A percentile compares a stretch with the other conserved stretches of the same genome.
phyloP scores from a whole-genome alignment of 2,797 vertebrate species.

The Argyrosomus regius region DNA sequence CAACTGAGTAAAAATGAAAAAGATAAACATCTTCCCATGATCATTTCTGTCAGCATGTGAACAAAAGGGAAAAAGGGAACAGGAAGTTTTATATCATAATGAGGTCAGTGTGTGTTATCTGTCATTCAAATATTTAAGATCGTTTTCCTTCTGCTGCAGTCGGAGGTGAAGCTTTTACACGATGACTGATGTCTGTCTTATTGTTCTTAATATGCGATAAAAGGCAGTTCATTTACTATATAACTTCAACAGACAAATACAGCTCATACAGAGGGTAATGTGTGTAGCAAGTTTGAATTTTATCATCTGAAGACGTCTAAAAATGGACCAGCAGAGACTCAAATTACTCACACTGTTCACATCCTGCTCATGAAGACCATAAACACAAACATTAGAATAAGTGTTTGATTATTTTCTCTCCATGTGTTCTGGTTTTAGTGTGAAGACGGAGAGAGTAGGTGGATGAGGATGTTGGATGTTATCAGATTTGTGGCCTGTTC shows the following conservation, averaged over 20 bases:
- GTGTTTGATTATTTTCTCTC: too few species aligned
- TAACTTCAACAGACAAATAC: not conserved
- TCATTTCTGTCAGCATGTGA: not conserved
- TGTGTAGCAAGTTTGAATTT: not conserved
- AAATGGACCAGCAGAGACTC: not conserved
- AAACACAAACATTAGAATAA: too few species aligned
- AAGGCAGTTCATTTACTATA: not conserved
- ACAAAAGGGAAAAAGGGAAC: not conserved
- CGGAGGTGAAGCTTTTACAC: not conserved
- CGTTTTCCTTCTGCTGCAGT: slow-evolving; percentile 2
- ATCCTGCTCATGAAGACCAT: not conserved
- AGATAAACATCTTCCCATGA: not conserved
- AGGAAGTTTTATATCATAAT: not conserved
- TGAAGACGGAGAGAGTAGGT: too few species aligned
- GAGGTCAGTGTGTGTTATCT: not conserved
- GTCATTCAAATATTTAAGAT: slow-evolving; percentile 14
- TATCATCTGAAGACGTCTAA: not conserved
- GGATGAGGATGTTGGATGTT: too few species aligned
- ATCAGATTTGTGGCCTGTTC: too few species aligned
- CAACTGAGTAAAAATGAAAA: not conserved
- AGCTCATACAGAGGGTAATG: not conserved
- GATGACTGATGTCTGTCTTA: not conserved
- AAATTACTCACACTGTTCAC: too few species aligned
- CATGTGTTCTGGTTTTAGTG: too few species aligned
- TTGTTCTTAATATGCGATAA: too few species aligned